Percentiles rank a stretch among this genome's conserved stretches.
Conservation (phyloP, 2,888 invertebrate genomes). For the Eutolmus rufibarbis region DNA sequence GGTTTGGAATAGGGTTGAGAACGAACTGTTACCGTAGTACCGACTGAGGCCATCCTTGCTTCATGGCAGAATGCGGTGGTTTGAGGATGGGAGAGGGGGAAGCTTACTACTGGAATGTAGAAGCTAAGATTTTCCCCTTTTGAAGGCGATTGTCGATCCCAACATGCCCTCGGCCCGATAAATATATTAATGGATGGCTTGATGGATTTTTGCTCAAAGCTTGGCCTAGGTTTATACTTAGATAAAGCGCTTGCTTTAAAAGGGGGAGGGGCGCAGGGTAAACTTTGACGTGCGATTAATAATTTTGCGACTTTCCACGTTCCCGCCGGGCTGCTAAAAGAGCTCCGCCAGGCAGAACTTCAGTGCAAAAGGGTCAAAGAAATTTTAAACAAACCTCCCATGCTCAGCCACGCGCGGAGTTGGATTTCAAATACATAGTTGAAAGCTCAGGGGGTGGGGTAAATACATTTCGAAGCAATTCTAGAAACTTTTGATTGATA, state of each 20-base stretch:
- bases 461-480: background rate
- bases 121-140: background rate
- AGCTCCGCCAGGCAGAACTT: background rate
- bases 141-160: background rate
- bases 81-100: background rate
- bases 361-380: background rate
- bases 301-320: conserved; percentile 29
- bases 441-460: background rate
- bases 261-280: background rate
- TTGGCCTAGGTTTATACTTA: background rate
- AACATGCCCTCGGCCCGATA: background rate
- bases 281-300: conserved; percentile 31
- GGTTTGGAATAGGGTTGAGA: background rate
- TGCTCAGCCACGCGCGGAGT: background rate
- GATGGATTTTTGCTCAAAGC: background rate
- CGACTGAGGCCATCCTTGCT: background rate
- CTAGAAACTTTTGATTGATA: conserved; percentile 11
- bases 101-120: background rate
- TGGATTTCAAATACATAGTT: background rate
- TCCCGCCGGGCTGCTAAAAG: background rate
- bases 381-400: background rate
- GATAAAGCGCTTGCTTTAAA: background rate
- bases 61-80: background rate
- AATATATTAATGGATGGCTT: conserved; percentile 15
- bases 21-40: background rate